phyloP scores from a whole-genome alignment of 2,888 invertebrate species.

The Agelastica alni region DNA sequence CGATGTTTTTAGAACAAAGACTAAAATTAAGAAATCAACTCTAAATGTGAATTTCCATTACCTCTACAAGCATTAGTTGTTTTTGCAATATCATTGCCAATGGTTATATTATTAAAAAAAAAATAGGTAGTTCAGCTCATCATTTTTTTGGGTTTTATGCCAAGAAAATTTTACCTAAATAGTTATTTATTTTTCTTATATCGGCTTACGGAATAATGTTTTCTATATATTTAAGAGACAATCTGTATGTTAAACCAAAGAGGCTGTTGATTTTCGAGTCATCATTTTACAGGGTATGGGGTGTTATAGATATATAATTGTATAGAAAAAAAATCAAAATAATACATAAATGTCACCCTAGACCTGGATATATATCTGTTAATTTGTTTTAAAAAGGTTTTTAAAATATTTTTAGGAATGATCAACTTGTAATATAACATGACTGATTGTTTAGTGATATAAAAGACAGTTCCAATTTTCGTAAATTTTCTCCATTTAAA shows the following conservation, averaged over 20 bases:
- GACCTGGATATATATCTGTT: neutral
- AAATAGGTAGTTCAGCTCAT: too few relatives aligned
- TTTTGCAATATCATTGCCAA: too few relatives aligned
- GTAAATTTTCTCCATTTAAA: too few relatives aligned
- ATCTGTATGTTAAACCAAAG: slow-evolving; percentile 1
- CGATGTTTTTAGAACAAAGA: too few relatives aligned
- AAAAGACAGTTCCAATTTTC: slow-evolving; percentile 1
- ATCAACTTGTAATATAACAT: slow-evolving; percentile 4
- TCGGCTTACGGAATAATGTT: too few relatives aligned
- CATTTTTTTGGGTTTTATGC: too few relatives aligned
- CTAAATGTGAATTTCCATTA: too few relatives aligned
- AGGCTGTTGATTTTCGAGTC: neutral
- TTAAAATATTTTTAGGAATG: slow-evolving; percentile 3
- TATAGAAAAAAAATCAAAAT: slow-evolving; percentile 1
- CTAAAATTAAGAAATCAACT: too few relatives aligned
- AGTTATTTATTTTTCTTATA: too few relatives aligned
- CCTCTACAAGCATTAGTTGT: too few relatives aligned
- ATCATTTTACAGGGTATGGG: neutral
- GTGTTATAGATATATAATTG: neutral
- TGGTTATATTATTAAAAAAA: too few relatives aligned
- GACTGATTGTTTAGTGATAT: slow-evolving; percentile 10
- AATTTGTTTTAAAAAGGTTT: neutral
- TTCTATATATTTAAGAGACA: neutral
- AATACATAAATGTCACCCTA: neutral
- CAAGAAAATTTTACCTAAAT: too few relatives aligned